Conservation (phyloP, 2,888 invertebrate genomes). For the Parasteatoda lunata region DNA sequence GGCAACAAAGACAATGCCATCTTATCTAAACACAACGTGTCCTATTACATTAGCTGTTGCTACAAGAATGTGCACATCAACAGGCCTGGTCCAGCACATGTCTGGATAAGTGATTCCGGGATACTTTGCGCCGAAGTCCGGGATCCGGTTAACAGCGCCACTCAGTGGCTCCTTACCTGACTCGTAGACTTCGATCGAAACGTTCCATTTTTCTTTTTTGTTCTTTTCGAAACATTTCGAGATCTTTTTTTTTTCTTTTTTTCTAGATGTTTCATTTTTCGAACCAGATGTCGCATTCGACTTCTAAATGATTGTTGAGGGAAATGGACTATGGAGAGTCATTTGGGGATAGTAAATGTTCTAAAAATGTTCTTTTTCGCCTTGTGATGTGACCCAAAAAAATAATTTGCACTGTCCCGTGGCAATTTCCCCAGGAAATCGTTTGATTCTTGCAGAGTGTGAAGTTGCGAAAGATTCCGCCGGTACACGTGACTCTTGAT, state of each 20-base stretch:
- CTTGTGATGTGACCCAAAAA: not conserved
- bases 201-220: conserved; percentile 6
- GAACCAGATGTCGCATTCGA: not conserved
- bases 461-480: too few species aligned
- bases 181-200: conserved; percentile 35
- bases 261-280: conserved; percentile 11
- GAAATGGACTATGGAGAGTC: not conserved
- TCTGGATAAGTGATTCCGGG: conserved; percentile 25
- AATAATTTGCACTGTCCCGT: not conserved
- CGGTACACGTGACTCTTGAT: too few species aligned
- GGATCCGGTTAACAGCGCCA: conserved; percentile 37
- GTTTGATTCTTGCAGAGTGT: too few species aligned
- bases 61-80: conserved; percentile 35
- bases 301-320: conserved; percentile 5
- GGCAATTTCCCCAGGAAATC: not conserved
- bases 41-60: not conserved
- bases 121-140: conserved; percentile 21
- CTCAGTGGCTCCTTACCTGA: conserved; percentile 35
- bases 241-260: too few species aligned
- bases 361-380: not conserved
- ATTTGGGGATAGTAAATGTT: not conserved
- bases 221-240: not conserved
- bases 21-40: conserved; percentile 5
- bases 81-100: conserved; percentile 60
- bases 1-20: conserved; percentile 24